Conservation (phyloP, 2,113 vertebrate genomes). For the Melanerpes aurifrons region DNA sequence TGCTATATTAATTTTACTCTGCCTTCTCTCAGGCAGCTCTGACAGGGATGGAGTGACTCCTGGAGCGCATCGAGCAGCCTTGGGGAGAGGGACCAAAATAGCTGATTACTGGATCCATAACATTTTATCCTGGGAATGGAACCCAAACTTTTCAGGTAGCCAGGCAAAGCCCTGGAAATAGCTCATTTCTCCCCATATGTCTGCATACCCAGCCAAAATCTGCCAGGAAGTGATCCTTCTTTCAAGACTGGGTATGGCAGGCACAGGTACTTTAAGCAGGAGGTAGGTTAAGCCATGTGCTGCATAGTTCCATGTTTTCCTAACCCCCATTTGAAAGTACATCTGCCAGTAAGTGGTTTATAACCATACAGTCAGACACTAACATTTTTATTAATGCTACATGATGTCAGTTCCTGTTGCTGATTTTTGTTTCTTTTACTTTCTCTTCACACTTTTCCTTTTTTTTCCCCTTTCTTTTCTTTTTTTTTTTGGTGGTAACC, state of each 20-base stretch:
- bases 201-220: neutral
- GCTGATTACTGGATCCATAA: neutral
- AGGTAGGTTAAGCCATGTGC: neutral
- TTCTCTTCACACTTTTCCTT: neutral
- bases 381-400: neutral
- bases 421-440: neutral
- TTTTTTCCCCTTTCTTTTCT: neutral
- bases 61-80: neutral
- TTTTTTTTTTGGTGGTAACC: constrained; percentile 49
- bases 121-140: neutral
- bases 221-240: neutral
- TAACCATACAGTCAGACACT: constrained; percentile 13
- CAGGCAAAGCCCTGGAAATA: neutral
- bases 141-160: neutral
- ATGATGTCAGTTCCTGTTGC: neutral
- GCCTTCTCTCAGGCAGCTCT: neutral
- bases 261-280: constrained; percentile 9
- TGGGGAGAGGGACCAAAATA: neutral
- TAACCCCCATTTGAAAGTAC: neutral
- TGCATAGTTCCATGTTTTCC: neutral
- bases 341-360: constrained; percentile 24
- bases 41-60: neutral
- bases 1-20: constrained; percentile 41
- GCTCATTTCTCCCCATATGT: neutral
- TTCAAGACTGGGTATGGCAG: neutral